Percentiles rank a stretch among this genome's conserved stretches.
These are phyloP conservation scores for Tragelaphus buxtoni DNA, from an alignment of 2,113 vertebrate species.

Conservation along the genomic window DNA sequence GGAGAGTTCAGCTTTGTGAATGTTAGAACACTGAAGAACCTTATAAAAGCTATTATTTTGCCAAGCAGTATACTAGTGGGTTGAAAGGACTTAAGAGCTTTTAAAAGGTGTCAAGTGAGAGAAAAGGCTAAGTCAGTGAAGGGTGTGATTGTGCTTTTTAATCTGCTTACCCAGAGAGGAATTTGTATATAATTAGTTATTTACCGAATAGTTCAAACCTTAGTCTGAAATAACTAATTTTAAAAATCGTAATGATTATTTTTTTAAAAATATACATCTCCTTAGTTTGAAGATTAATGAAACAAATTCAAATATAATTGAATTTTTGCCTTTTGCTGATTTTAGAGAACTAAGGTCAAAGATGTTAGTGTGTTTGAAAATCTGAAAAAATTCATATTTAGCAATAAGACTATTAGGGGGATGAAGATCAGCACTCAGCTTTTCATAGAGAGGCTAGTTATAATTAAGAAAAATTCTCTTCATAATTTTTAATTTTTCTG, in stretches of 20 bases:
- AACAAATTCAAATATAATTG: neutral
- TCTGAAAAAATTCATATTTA: neutral
- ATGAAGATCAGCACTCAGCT: neutral
- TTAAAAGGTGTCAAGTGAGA: neutral
- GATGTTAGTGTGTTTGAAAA: conserved; percentile 1
- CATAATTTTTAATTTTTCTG: neutral
- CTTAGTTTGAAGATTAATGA: conserved; percentile 10
- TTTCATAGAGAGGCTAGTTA: neutral
- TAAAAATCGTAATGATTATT: neutral
- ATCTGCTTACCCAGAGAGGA: neutral
- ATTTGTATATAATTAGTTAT: neutral
- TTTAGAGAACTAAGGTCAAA: conserved; percentile 16
- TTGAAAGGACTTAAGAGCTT: neutral
- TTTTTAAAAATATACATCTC: neutral
- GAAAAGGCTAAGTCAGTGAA: neutral
- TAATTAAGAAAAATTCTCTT: neutral
- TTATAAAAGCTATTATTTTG: neutral
- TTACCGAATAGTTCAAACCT: conserved; percentile 11
- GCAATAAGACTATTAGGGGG: neutral
- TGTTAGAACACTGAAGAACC: neutral
- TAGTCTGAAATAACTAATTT: neutral
- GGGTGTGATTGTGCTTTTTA: neutral
- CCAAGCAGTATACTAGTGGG: neutral
- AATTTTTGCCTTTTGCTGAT: conserved; percentile 19
- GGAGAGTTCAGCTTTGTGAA: neutral